Percentiles rank a stretch among this genome's conserved stretches.
phyloP scores from a whole-genome alignment of 2,888 invertebrate species.

The Nymphalis polychloros region DNA sequence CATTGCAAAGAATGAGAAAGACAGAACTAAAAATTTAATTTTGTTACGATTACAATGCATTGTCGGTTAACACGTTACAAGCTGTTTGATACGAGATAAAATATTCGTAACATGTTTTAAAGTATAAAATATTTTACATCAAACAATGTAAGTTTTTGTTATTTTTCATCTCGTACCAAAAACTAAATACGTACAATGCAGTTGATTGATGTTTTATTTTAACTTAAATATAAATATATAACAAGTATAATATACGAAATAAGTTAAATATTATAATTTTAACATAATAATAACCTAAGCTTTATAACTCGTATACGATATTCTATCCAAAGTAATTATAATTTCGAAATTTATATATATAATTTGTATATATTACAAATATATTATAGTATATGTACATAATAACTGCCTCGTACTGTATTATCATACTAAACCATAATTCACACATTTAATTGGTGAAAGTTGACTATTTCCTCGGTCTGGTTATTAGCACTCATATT shows the following conservation, averaged over 20 bases:
- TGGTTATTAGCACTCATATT: slow-evolving; percentile 55
- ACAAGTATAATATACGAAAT: neutral
- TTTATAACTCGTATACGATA: slow-evolving; percentile 14
- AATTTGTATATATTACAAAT: neutral
- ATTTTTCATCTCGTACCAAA: slow-evolving; percentile 30
- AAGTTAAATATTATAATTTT: neutral
- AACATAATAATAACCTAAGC: neutral
- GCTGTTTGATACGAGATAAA: slow-evolving; percentile 28
- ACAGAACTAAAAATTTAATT: neutral
- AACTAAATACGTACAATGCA: slow-evolving; percentile 38
- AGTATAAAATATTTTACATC: neutral
- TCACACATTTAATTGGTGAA: slow-evolving; percentile 54
- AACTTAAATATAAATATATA: neutral
- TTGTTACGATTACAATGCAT: slow-evolving; percentile 7
- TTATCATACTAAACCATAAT: slow-evolving; percentile 47
- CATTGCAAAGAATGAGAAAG: neutral
- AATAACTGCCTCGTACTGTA: slow-evolving; percentile 71
- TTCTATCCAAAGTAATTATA: neutral
- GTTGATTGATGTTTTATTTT: slow-evolving; percentile 24
- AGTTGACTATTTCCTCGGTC: slow-evolving; percentile 70
- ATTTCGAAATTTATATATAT: neutral
- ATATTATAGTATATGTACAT: neutral
- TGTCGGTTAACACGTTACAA: slow-evolving; percentile 16
- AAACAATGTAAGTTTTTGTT: too few relatives aligned
- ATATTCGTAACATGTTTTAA: neutral